A percentile compares a stretch with the other conserved stretches of the same genome.
These are phyloP conservation scores for Cyprinodon variegatus DNA, from an alignment of 2,113 vertebrate genomes.

Conservation along the genomic window DNA sequence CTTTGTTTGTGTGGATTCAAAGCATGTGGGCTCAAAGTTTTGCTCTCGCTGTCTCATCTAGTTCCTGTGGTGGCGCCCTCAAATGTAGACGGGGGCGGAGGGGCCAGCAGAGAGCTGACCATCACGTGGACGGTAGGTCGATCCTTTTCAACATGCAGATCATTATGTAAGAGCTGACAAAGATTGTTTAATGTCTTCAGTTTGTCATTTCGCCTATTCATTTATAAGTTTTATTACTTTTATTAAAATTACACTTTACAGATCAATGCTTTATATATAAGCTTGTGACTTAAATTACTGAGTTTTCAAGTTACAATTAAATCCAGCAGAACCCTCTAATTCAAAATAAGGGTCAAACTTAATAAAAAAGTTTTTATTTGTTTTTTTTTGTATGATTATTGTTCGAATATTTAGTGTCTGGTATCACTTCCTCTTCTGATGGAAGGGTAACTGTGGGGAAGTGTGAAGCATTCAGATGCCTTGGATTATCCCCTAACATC, in stretches of 20 bases:
- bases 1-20: conserved; percentile 53
- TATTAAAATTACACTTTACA: not conserved
- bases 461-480: too few relatives aligned
- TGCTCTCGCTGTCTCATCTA: conserved; percentile 76
- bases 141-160: conserved; percentile 30
- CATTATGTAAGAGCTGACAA: not conserved
- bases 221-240: too few relatives aligned
- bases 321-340: too few relatives aligned
- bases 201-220: not conserved
- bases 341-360: too few relatives aligned
- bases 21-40: conserved; percentile 55
- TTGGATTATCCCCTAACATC: too few relatives aligned
- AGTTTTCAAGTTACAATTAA: too few relatives aligned
- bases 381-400: too few relatives aligned
- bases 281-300: too few relatives aligned
- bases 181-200: not conserved
- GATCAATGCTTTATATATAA: not conserved
- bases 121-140: conserved; percentile 94
- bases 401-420: too few relatives aligned
- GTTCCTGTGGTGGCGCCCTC: conserved; percentile 96
- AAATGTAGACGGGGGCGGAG: conserved; percentile 91
- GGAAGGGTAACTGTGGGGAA: too few relatives aligned
- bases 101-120: conserved; percentile 90
- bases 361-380: too few relatives aligned
- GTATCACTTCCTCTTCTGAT: too few relatives aligned